phyloP scores from a whole-genome alignment of 2,888 invertebrate genomes.

The Himalopsyche anomala region DNA sequence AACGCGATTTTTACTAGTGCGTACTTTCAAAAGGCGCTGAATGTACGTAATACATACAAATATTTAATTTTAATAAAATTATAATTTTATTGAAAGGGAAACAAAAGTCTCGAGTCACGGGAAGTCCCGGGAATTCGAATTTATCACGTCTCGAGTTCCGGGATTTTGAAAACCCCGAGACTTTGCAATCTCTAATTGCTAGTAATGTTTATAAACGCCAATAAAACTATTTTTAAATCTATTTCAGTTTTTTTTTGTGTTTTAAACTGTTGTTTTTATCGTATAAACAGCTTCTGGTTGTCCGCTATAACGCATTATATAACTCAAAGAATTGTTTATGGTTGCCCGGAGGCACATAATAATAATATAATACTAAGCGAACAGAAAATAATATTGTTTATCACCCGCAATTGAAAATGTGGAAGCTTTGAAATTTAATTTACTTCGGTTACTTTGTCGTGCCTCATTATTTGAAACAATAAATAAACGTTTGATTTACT shows the following conservation, averaged over 20 bases:
- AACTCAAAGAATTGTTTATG: slow-evolving; percentile 51
- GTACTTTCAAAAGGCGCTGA: too few relatives aligned
- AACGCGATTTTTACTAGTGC: too few relatives aligned
- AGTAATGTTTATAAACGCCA: too few relatives aligned
- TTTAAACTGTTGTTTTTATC: not conserved
- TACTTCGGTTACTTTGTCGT: not conserved
- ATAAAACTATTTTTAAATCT: not conserved
- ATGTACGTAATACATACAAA: too few relatives aligned
- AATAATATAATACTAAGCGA: slow-evolving; percentile 35
- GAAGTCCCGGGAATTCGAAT: too few relatives aligned
- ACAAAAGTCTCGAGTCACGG: too few relatives aligned
- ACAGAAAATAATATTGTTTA: slow-evolving; percentile 49
- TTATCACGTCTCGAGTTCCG: too few relatives aligned
- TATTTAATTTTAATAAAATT: too few relatives aligned
- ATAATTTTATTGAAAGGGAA: too few relatives aligned
- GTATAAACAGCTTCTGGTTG: not conserved
- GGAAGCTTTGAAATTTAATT: slow-evolving; percentile 47
- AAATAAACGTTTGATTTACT: not conserved
- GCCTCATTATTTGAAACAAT: not conserved
- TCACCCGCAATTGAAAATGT: slow-evolving; percentile 50
- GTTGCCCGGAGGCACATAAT: slow-evolving; percentile 44
- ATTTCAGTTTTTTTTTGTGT: not conserved
- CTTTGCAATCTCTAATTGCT: too few relatives aligned
- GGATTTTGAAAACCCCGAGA: too few relatives aligned
- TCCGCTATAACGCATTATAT: slow-evolving; percentile 29